A percentile compares a stretch with the other conserved stretches of the same genome.
These are phyloP conservation scores for Leuctra nigra DNA, from an alignment of 2,888 invertebrate species.

Conservation along the genomic window DNA sequence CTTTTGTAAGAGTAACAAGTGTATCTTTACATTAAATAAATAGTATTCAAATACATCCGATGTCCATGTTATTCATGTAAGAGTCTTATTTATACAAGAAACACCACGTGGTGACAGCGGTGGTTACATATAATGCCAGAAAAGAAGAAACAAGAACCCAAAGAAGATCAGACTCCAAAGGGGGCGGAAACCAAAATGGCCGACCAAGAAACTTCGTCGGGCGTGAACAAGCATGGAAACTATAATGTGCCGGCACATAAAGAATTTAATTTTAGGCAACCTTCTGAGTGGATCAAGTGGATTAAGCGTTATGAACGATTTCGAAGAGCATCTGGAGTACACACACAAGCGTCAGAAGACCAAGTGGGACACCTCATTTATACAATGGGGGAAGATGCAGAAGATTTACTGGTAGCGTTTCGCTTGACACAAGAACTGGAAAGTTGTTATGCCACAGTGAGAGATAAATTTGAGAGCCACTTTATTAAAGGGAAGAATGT, in stretches of 20 bases:
- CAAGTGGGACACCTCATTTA: background rate
- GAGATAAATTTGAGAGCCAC: slow-evolving; percentile 17
- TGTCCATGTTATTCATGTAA: background rate
- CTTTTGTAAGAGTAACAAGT: too few relatives aligned
- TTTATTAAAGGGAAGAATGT: slow-evolving; percentile 31
- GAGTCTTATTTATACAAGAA: background rate
- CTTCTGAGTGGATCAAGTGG: background rate
- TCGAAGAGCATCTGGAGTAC: background rate
- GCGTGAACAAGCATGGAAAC: background rate
- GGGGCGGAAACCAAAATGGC: background rate
- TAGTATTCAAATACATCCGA: too few relatives aligned
- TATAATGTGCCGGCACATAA: background rate
- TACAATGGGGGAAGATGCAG: background rate
- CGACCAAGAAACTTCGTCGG: background rate
- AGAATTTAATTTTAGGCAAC: background rate
- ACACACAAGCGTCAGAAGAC: background rate
- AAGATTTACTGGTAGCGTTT: background rate
- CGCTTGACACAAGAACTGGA: background rate
- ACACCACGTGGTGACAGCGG: background rate
- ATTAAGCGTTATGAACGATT: background rate
- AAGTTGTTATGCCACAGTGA: background rate
- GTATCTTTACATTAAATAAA: too few relatives aligned
- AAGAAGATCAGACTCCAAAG: background rate
- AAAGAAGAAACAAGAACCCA: background rate
- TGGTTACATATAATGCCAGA: background rate